These are phyloP conservation scores for Cardiocondyla obscurior DNA, from an alignment of 1,140 invertebrate genomes.

Conservation along the genomic window DNA sequence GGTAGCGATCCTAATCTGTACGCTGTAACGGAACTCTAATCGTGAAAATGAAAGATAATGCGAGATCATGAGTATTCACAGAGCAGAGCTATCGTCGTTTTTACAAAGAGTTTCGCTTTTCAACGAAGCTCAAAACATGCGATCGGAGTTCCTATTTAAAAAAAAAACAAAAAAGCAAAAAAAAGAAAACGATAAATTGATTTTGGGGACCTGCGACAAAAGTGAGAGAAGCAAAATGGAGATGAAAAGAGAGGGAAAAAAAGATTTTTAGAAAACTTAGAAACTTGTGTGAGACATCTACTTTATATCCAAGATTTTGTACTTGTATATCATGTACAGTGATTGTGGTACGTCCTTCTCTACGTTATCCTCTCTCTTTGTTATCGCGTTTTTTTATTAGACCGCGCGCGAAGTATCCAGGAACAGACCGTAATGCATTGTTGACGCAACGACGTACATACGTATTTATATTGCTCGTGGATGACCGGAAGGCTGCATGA, in stretches of 20 bases:
- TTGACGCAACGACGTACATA: constrained; percentile 17
- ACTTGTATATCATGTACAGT: constrained; percentile 80
- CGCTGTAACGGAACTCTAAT: constrained; percentile 82
- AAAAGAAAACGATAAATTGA: constrained; percentile 8
- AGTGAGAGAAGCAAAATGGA: constrained; percentile 18
- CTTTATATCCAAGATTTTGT: constrained; percentile 63
- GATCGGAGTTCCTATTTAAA: constrained; percentile 45
- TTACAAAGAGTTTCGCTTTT: background rate
- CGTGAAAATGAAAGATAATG: background rate
- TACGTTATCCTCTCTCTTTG: constrained; percentile 59
- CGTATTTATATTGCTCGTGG: constrained; percentile 62
- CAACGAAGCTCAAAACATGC: background rate
- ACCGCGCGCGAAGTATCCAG: constrained; percentile 7
- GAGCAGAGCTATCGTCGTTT: background rate
- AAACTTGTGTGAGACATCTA: constrained; percentile 61
- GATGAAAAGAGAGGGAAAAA: background rate
- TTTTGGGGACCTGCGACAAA: constrained; percentile 40
- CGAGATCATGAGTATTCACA: background rate
- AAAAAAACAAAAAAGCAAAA: background rate
- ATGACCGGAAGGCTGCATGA: background rate
- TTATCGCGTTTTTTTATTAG: constrained; percentile 49
- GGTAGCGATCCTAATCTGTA: constrained; percentile 83
- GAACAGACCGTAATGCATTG: constrained; percentile 2
- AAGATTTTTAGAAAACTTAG: background rate
- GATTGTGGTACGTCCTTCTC: constrained; percentile 65